phyloP scores from a whole-genome alignment of 2,888 invertebrate genomes.

The Malacosoma neustria region DNA sequence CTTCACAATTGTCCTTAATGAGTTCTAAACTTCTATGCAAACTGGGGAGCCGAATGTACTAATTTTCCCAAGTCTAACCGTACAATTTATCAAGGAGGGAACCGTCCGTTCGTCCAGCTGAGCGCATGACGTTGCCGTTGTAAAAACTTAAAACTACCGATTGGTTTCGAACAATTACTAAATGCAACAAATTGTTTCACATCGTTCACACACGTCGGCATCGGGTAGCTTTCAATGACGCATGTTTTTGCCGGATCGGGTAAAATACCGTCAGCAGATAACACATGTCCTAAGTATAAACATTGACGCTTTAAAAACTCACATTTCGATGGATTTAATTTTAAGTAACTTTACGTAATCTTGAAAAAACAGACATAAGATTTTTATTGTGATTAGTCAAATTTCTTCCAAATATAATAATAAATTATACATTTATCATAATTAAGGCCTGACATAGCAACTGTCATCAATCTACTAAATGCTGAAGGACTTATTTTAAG shows the following conservation, averaged over 20 bases:
- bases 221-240: constrained; percentile 1
- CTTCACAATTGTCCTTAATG: too few species aligned
- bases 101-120: too few species aligned
- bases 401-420: constrained; percentile 4
- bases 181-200: not conserved
- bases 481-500: constrained; percentile 8
- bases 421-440: constrained; percentile 11
- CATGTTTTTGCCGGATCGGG: constrained; percentile 5
- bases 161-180: too few species aligned
- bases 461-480: constrained; percentile 10
- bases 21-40: too few species aligned
- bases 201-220: not conserved
- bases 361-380: constrained; percentile 1
- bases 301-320: constrained; percentile 5
- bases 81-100: too few species aligned
- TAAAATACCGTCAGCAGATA: constrained; percentile 3
- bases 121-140: too few species aligned
- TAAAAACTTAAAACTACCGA: too few species aligned
- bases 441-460: constrained; percentile 12
- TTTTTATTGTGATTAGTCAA: not conserved
- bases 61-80: too few species aligned
- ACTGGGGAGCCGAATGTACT: too few species aligned
- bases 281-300: constrained; percentile 6
- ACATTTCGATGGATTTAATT: constrained; percentile 6
- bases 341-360: constrained; percentile 5